A percentile compares a stretch with the other conserved stretches of the same genome.
phyloP scores from a whole-genome alignment of 2,113 vertebrate genomes.

The Sterna hirundo region DNA sequence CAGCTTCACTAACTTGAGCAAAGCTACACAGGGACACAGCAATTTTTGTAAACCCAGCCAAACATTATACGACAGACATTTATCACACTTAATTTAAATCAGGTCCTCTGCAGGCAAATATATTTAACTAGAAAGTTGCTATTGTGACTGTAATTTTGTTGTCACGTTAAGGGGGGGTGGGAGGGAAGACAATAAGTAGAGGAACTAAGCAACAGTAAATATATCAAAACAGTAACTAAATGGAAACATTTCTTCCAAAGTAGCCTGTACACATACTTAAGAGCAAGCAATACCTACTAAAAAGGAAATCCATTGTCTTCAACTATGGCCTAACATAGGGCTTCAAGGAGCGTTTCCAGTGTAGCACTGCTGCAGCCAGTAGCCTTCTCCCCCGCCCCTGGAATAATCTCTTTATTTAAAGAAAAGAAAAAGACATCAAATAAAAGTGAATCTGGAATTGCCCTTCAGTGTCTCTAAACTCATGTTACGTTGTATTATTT shows the following conservation, averaged over 20 bases:
- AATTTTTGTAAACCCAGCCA: neutral
- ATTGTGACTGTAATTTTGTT: neutral
- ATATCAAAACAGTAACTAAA: neutral
- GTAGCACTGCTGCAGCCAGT: neutral
- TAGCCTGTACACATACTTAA: neutral
- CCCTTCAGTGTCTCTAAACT: neutral
- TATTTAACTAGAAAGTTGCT: neutral
- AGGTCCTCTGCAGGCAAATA: neutral
- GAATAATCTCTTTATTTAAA: neutral
- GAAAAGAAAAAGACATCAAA: constrained; percentile 8
- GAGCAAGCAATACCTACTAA: neutral
- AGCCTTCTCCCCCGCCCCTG: neutral
- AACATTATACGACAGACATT: neutral
- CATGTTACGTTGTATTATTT: neutral
- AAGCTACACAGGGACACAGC: neutral
- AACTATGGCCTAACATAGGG: neutral
- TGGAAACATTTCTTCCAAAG: neutral
- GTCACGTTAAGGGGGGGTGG: neutral
- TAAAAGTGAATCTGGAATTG: neutral
- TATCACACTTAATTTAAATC: neutral
- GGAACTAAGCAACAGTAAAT: neutral
- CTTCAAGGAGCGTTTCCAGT: neutral
- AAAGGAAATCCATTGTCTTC: neutral
- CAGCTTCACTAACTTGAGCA: neutral
- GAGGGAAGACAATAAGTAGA: neutral